These are phyloP conservation scores for Iselma pallidipennis DNA, from an alignment of 2,888 invertebrate genomes.

Conservation along the genomic window DNA sequence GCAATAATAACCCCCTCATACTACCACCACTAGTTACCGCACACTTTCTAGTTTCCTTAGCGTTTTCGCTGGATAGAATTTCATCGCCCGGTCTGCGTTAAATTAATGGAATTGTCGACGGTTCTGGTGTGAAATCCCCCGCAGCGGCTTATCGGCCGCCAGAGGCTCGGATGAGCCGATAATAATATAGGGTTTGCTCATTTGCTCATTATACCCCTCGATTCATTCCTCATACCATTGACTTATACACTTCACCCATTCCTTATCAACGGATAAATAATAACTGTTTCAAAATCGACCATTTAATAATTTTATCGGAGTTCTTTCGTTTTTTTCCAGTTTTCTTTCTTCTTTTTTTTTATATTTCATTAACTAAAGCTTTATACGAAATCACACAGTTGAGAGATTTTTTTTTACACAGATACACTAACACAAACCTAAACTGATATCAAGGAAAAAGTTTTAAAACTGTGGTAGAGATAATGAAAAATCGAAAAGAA, in stretches of 20 bases:
- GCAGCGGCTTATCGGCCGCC: slow-evolving; percentile 50
- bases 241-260: slow-evolving; percentile 16
- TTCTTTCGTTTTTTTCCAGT: no score
- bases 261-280: slow-evolving; percentile 45
- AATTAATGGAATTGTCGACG: slow-evolving; percentile 56
- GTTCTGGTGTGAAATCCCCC: slow-evolving; percentile 51
- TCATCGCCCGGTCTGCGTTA: slow-evolving; percentile 49
- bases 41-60: background rate
- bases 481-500: slow-evolving; percentile 40
- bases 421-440: no score
- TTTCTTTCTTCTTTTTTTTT: no score
- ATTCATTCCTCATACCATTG: slow-evolving; percentile 11
- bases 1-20: slow-evolving; percentile 39
- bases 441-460: no score
- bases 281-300: slow-evolving; percentile 30
- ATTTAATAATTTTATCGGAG: background rate
- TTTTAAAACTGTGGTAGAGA: background rate
- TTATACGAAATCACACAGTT: no score
- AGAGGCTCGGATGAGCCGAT: slow-evolving; percentile 46
- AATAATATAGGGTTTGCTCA: slow-evolving; percentile 44
- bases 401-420: background rate
- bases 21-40: background rate
- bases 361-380: no score
- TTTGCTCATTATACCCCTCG: slow-evolving; percentile 42
- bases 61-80: slow-evolving; percentile 44